Base-by-base conservation (phyloP, 2,888 invertebrate species). In the Orthosia gothica region DNA sequence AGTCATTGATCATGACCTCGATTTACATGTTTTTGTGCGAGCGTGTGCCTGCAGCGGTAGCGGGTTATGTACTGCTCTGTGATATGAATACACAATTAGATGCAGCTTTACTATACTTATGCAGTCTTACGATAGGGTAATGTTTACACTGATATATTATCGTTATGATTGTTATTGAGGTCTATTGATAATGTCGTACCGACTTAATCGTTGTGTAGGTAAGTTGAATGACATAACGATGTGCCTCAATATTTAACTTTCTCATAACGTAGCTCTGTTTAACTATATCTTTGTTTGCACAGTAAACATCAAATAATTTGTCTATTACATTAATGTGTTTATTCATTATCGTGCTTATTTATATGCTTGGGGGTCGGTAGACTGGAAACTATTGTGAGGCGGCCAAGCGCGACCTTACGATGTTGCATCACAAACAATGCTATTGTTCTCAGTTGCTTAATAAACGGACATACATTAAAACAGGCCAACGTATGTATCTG, bases 1-100 rank as follows among this genome's bases (percentile, higher is more conserved):
- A 88, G 90, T 87, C 92, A 93, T 91, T 94, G 94, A 92, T 90
- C 93, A 90, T 95, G 94, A 94, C 95, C 96, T 93, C 92, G 92
- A 91, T 91, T 88, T 89, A 87, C 88, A 87, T 84, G 74, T 88
- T 85, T 74, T 72, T 72, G 74, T 72, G 69, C 80, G 70, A 66
- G 72, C 92, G 92, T 92, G 92, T 88, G 70, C 70, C 83, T 83
- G 71, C 83, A 79, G 80, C 90, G 89, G 84, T 88, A 87, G 78
- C 87, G 84, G 83, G 87, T 76, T 81, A 68, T 75, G 80, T 80
- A 94, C 93, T 94, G 91, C 87, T 82, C 81, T 77, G 61, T 81
- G 69, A 74, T 81, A 75, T 73, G 58, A 73, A 79, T 72, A 74
- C 20, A 66, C 59, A 50, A 49, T 26, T 65, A 52, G 32, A 66